phyloP scores from a whole-genome alignment of 2,113 vertebrate genomes.

The Eubucco bourcierii region DNA sequence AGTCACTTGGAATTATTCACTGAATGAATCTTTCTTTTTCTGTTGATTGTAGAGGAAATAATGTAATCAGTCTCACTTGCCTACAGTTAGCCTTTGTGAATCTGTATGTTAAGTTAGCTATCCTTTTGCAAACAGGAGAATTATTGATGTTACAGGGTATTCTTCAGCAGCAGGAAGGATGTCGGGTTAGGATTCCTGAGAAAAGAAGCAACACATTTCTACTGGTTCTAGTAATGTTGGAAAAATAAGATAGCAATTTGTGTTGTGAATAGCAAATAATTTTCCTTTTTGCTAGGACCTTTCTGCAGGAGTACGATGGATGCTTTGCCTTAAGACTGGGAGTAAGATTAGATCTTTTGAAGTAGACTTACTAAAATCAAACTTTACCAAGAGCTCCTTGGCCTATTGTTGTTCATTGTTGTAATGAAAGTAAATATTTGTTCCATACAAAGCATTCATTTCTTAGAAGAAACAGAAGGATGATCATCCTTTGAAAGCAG shows the following conservation, averaged over 20 bases:
- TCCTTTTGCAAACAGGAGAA: background rate
- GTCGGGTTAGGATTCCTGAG: background rate
- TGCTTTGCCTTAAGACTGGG: background rate
- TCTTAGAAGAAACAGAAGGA: background rate
- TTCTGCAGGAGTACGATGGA: background rate
- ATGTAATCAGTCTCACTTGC: background rate
- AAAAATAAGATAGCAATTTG: background rate
- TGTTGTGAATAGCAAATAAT: background rate
- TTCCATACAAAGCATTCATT: background rate
- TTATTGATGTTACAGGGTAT: background rate
- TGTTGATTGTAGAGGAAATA: background rate
- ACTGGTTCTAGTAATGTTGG: background rate
- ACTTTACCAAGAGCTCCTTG: background rate
- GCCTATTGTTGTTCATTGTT: background rate
- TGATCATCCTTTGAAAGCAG: background rate
- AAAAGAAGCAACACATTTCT: background rate
- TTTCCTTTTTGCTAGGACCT: background rate
- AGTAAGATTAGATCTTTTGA: background rate
- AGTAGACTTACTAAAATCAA: background rate
- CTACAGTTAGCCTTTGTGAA: background rate
- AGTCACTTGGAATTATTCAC: background rate
- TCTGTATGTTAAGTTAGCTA: background rate
- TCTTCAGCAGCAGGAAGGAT: background rate
- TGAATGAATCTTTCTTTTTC: background rate
- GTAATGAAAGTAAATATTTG: background rate